Conservation (phyloP, 1,140 invertebrate genomes). For the Zaprionus tsacasi region DNA sequence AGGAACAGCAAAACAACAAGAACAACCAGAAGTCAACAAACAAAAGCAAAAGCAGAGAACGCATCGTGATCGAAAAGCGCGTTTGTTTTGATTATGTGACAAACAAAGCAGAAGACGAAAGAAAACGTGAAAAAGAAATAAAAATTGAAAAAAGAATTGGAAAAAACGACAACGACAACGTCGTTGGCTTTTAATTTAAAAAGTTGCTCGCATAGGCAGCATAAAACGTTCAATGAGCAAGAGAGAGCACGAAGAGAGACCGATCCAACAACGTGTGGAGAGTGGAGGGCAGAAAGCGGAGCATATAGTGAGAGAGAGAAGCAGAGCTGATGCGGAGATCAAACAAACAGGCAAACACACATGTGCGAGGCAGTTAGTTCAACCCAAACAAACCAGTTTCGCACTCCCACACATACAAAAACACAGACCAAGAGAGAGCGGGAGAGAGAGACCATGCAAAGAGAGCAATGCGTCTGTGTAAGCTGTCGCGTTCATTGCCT, state of each 20-base stretch:
- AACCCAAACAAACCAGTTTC: conserved; percentile 73
- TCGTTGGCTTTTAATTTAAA: conserved; percentile 69
- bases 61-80: conserved; percentile 59
- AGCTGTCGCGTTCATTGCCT: conserved; percentile 30
- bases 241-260: conserved; percentile 22
- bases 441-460: conserved; percentile 9
- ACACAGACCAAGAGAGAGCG: conserved; percentile 7
- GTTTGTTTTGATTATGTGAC: conserved; percentile 78
- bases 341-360: conserved; percentile 40
- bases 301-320: not conserved
- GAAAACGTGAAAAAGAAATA: conserved; percentile 49
- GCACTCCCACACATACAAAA: conserved; percentile 58
- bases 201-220: conserved; percentile 60
- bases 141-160: conserved; percentile 38
- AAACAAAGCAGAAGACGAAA: conserved; percentile 41
- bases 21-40: conserved; percentile 63
- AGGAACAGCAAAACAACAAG: conserved; percentile 24
- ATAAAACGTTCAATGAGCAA: conserved; percentile 51
- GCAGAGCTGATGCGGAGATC: conserved; percentile 15
- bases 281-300: not conserved
- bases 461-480: conserved; percentile 1
- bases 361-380: conserved; percentile 42
- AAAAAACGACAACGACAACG: conserved; percentile 18
- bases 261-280: not conserved
- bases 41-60: conserved; percentile 60